phyloP scores from a whole-genome alignment of 2,888 invertebrate species.

The Phyto melanocephala region DNA sequence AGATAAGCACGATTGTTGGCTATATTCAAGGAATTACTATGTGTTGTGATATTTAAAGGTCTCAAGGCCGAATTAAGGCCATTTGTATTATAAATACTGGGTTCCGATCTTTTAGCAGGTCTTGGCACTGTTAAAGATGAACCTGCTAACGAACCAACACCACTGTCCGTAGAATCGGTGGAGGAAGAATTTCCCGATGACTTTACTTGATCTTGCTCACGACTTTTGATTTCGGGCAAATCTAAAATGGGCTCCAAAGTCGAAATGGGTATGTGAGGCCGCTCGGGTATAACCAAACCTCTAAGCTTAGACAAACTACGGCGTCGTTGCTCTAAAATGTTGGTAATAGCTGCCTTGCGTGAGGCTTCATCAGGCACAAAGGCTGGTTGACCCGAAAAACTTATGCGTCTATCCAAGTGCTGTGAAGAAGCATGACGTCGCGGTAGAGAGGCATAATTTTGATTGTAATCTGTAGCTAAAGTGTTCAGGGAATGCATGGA shows the following conservation, averaged over 20 bases:
- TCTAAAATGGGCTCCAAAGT: slow-evolving; percentile 83
- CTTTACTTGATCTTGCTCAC: slow-evolving; percentile 81
- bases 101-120: slow-evolving; percentile 68
- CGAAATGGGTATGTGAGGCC: slow-evolving; percentile 79
- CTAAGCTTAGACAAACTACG: slow-evolving; percentile 90
- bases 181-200: slow-evolving; percentile 75
- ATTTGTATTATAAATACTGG: slow-evolving; percentile 10
- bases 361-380: slow-evolving; percentile 76
- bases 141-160: slow-evolving; percentile 69
- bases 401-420: slow-evolving; percentile 64
- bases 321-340: slow-evolving; percentile 88
- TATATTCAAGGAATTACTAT: slow-evolving; percentile 73
- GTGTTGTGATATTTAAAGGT: slow-evolving; percentile 68
- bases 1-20: slow-evolving; percentile 71
- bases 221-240: slow-evolving; percentile 90
- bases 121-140: slow-evolving; percentile 59
- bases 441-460: slow-evolving; percentile 72
- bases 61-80: slow-evolving; percentile 62
- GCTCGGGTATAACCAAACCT: slow-evolving; percentile 93
- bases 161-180: slow-evolving; percentile 74
- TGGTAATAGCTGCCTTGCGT: slow-evolving; percentile 85
- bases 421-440: slow-evolving; percentile 68
- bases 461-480: slow-evolving; percentile 72
- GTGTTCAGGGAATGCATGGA: slow-evolving; percentile 77
- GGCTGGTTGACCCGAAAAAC: slow-evolving; percentile 75